A percentile compares a stretch with the other conserved stretches of the same genome.
phyloP scores from a whole-genome alignment of 2,113 vertebrate genomes.

The Festucalex cinctus region DNA sequence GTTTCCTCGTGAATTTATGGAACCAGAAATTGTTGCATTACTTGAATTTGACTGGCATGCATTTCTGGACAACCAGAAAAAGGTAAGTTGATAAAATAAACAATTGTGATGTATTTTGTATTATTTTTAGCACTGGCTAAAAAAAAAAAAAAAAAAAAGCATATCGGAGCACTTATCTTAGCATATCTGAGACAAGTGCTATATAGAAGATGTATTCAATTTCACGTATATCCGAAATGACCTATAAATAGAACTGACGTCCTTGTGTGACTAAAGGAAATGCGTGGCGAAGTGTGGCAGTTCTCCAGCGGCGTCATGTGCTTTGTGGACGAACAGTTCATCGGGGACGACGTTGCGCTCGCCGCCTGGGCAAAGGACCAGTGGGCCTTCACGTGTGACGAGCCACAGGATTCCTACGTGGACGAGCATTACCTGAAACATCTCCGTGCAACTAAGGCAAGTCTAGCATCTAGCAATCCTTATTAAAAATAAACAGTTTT shows the following conservation, averaged over 20 bases:
- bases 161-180: too few relatives aligned
- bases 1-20: slow-evolving; percentile 57
- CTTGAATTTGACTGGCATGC: slow-evolving; percentile 68
- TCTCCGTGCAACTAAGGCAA: slow-evolving; percentile 77
- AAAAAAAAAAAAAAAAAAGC: too few relatives aligned
- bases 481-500: background rate
- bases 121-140: background rate
- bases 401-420: slow-evolving; percentile 67
- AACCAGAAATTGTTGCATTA: slow-evolving; percentile 54
- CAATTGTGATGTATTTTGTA: background rate
- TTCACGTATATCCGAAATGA: background rate
- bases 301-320: slow-evolving; percentile 79
- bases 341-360: slow-evolving; percentile 78
- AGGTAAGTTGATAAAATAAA: slow-evolving; percentile 23
- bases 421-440: slow-evolving; percentile 75
- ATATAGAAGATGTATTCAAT: too few relatives aligned
- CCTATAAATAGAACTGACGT: background rate
- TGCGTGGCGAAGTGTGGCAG: slow-evolving; percentile 80
- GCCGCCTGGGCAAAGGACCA: slow-evolving; percentile 72
- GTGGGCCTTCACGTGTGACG: slow-evolving; percentile 72
- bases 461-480: slow-evolving; percentile 27
- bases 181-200: too few relatives aligned
- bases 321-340: slow-evolving; percentile 75
- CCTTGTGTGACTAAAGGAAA: slow-evolving; percentile 68
- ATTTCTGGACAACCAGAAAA: slow-evolving; percentile 61